These are phyloP conservation scores for Lipotes vexillifer DNA, from an alignment of 2,113 vertebrate genomes.

Conservation along the genomic window DNA sequence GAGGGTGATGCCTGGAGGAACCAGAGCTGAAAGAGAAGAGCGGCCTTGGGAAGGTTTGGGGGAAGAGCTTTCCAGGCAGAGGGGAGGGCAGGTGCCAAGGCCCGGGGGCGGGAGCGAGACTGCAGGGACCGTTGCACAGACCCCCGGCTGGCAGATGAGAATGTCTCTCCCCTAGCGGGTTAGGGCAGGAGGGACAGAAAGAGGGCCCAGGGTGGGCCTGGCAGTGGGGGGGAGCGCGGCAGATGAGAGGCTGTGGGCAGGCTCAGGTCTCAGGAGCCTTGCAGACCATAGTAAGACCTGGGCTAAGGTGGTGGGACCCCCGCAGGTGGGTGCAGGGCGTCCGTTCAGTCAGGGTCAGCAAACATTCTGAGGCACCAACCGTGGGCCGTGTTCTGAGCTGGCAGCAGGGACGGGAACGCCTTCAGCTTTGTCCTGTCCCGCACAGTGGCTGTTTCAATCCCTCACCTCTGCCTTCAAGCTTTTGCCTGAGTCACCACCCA, in stretches of 20 bases:
- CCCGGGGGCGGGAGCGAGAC: neutral
- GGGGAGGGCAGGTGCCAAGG: neutral
- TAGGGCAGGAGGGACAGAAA: neutral
- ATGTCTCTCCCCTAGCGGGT: too few relatives aligned
- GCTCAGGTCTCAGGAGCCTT: neutral
- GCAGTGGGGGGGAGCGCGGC: fast-evolving
- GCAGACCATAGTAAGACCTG: neutral
- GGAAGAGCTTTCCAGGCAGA: neutral
- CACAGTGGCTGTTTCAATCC: neutral
- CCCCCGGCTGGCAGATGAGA: too few relatives aligned
- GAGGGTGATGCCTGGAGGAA: neutral
- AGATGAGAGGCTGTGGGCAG: neutral
- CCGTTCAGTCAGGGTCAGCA: neutral
- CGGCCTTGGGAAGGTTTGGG: neutral
- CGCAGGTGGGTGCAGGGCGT: fast-evolving
- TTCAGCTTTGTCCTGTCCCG: neutral
- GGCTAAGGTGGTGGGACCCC: neutral
- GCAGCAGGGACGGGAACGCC: neutral
- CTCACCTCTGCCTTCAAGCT: neutral
- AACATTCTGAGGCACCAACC: neutral
- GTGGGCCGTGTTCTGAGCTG: neutral
- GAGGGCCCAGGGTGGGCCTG: neutral
- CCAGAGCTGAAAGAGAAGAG: neutral
- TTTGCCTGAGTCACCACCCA: neutral
- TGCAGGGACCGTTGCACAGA: neutral